phyloP scores from a whole-genome alignment of 2,113 vertebrate species.

The Raja brachyura region DNA sequence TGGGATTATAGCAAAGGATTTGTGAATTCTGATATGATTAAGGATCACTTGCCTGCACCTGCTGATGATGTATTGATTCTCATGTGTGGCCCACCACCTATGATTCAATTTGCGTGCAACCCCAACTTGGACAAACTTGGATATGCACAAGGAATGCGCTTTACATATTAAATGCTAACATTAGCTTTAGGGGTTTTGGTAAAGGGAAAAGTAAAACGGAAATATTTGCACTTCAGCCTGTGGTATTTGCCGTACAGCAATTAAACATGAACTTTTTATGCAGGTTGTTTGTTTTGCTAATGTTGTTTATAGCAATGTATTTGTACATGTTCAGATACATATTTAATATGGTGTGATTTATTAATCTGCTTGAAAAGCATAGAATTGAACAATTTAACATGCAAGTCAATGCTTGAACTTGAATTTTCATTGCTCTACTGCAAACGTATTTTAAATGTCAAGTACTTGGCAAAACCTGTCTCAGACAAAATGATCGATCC shows the following conservation, averaged over 20 bases:
- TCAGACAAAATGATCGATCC: neutral
- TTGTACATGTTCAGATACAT: neutral
- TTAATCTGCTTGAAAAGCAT: slow-evolving; percentile 4
- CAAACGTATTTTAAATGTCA: neutral
- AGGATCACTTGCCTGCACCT: slow-evolving; percentile 57
- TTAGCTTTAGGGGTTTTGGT: neutral
- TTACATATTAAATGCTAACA: slow-evolving; percentile 50
- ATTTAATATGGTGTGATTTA: neutral
- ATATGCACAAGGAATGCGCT: slow-evolving; percentile 57
- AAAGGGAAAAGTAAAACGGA: neutral
- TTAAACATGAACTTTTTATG: neutral
- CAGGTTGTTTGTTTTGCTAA: neutral
- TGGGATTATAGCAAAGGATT: slow-evolving; percentile 63
- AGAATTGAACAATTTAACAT: neutral
- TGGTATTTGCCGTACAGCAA: neutral
- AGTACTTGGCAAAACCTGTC: neutral
- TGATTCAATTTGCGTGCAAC: slow-evolving; percentile 64
- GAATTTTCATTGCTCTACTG: neutral
- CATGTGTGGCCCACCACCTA: slow-evolving; percentile 63
- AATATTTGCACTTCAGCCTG: slow-evolving; percentile 1
- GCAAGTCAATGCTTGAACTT: neutral
- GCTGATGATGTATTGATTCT: slow-evolving; percentile 56
- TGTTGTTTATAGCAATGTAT: neutral
- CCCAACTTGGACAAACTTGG: slow-evolving; percentile 62
- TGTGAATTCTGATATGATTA: slow-evolving; percentile 60